These are phyloP conservation scores for Cacoxenus indagator DNA, from an alignment of 2,888 invertebrate genomes.

Conservation along the genomic window DNA sequence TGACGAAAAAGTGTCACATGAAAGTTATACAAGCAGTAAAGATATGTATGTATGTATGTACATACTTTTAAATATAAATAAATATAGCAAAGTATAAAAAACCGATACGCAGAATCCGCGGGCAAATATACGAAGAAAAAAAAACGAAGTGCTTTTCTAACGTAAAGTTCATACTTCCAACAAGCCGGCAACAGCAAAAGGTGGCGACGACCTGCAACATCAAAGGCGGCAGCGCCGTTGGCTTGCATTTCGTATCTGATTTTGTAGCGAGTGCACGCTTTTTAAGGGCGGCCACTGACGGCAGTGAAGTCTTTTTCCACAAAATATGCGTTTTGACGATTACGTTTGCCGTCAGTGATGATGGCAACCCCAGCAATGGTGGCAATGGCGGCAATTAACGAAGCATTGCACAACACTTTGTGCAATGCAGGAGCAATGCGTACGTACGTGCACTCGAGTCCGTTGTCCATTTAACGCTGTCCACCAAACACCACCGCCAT, in stretches of 20 bases:
- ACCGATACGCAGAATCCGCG: background rate
- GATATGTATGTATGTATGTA: background rate
- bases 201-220: background rate
- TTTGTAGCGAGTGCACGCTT: background rate
- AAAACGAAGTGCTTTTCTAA: background rate
- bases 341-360: background rate
- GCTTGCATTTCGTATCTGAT: background rate
- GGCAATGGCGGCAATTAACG: too few species aligned
- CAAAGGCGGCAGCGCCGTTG: background rate
- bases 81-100: background rate
- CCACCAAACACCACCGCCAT: too few species aligned
- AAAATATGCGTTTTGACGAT: background rate
- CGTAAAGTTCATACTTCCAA: background rate
- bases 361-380: background rate
- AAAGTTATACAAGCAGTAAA: background rate
- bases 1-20: background rate
- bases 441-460: conserved; percentile 23
- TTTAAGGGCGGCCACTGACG: background rate
- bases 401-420: too few species aligned
- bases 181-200: background rate
- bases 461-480: too few species aligned
- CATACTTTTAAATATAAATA: background rate
- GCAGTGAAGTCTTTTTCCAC: too few species aligned
- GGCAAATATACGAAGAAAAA: background rate
- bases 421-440: conserved; percentile 28